Evolutionary conservation across 2,888 invertebrate species (phyloP), one percentile per base, ranked within the genome.

Genomic region (Adelphocoris suturalis): DNA sequence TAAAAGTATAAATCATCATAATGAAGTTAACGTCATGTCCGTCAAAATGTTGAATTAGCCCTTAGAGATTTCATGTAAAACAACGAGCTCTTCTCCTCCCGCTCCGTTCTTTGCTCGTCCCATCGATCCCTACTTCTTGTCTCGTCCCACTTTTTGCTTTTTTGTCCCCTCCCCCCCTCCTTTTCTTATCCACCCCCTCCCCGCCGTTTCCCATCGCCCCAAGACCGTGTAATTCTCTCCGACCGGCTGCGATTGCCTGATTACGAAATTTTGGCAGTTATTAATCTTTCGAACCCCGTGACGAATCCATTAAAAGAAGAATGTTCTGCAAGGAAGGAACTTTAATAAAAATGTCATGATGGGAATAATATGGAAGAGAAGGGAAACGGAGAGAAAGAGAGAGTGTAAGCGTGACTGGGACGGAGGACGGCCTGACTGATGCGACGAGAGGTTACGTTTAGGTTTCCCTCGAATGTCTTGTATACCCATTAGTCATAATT

Each of bases 291-390:
- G 52, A 16, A 57, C 61, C 37, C 68, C 85, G 55, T 61, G 85
- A 85, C 52, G 85, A 85, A 57, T 85, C 57, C 85, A 85, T 85
- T 85, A 85, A 85, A 85, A 37, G 61, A 85, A 85, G 61, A 61
- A 85, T 85, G 85, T 61, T 57, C 85, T 57, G 57, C 55, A 28
- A 61, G 61, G 85, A 52, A 85, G 85, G 55, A 85, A 85, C 55
- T 85, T 85, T 85, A 85, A 85, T 85, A 85, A 85, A 85, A 85
- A 85, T 85, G 85, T 85, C 85, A 61, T 78, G 78, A 78, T 78
- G 78, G 37, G 78, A 78, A 78, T 37, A 78, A 78, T 78, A 68
- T 68, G 68, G 68, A 19, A 11, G 68, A 68, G 68, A 23, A n/a
- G n/a, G n/a, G 68, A 68, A 5, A 7, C 4, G 52, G 13, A 7